Evolutionary conservation across 2,888 invertebrate species (phyloP).

Genomic region (Diaperis boleti): DNA sequence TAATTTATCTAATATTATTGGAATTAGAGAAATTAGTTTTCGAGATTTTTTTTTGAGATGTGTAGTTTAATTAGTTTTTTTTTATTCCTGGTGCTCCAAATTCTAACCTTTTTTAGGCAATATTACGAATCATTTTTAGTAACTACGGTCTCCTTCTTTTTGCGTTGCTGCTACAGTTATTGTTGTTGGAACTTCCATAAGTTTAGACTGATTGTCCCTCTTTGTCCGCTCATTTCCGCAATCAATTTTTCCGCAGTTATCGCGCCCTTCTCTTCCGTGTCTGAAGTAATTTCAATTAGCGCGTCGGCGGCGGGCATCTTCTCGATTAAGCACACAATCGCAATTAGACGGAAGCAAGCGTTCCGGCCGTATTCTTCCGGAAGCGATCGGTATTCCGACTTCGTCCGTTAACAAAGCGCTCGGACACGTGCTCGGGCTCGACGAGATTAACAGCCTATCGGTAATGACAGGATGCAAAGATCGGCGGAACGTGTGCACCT

Average conservation of each 20-base stretch:
- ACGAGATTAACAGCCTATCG: conserved; percentile 59
- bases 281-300: conserved; percentile 27
- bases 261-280: conserved; percentile 14
- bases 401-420: conserved; percentile 54
- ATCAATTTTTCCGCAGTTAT: neutral
- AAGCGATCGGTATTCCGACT: conserved; percentile 35
- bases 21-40: no score
- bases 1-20: no score
- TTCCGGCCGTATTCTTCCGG: conserved; percentile 55
- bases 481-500: conserved; percentile 52
- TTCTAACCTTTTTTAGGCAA: no score
- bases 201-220: neutral
- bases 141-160: no score
- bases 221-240: neutral
- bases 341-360: conserved; percentile 51
- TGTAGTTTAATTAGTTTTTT: no score
- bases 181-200: no score
- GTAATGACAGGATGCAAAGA: conserved; percentile 60
- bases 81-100: no score
- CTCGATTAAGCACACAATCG: conserved; percentile 52
- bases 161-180: no score
- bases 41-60: no score
- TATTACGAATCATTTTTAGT: no score
- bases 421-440: conserved; percentile 57
- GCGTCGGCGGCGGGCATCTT: conserved; percentile 32